phyloP scores from a whole-genome alignment of 2,797 vertebrate genomes.

The Karalla daura region DNA sequence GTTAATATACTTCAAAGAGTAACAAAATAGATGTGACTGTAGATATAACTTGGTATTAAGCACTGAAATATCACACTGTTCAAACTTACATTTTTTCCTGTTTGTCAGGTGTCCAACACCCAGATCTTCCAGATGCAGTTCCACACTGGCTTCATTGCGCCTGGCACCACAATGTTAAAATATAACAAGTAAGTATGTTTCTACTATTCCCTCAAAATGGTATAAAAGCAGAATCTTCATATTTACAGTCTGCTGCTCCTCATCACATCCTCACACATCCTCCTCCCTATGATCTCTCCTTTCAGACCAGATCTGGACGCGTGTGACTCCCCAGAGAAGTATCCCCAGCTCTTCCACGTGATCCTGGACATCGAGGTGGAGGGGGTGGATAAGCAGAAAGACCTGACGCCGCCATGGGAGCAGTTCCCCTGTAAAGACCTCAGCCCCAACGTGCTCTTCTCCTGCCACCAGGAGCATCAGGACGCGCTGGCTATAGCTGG shows the following conservation, averaged over 20 bases:
- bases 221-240: neutral
- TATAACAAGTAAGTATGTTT: constrained; percentile 92
- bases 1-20: too few relatives aligned
- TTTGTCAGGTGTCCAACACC: constrained; percentile 94
- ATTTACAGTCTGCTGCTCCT: neutral
- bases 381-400: constrained; percentile 90
- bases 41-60: neutral
- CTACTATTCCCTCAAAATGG: neutral
- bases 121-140: constrained; percentile 99
- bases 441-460: constrained; percentile 93
- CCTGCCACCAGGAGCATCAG: constrained; percentile 95
- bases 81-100: neutral
- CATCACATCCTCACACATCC: neutral
- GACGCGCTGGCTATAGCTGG: constrained; percentile 92
- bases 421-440: constrained; percentile 96
- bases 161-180: constrained; percentile 92
- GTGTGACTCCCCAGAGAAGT: constrained; percentile 97
- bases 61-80: neutral
- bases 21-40: neutral
- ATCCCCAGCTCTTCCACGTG: constrained; percentile 97
- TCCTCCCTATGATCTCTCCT: neutral
- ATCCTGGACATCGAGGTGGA: constrained; percentile 94
- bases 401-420: constrained; percentile 97
- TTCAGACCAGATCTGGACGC: constrained; percentile 95
- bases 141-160: constrained; percentile 95